Evolutionary conservation across 2,888 invertebrate genomes (phyloP).

Genomic region (Ypsolopha scabrella): DNA sequence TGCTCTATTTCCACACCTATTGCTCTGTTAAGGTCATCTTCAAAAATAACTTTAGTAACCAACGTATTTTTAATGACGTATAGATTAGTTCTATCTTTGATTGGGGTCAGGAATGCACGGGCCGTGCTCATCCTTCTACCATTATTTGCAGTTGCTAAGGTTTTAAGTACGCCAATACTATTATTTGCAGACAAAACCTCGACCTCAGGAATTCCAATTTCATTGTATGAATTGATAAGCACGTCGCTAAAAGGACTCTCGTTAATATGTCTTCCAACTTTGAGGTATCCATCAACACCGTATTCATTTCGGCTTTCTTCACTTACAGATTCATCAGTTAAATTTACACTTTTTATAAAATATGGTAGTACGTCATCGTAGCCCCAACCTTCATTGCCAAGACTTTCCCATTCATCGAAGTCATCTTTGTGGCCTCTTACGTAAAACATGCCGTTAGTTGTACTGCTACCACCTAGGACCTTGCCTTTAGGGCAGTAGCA

Average conservation of each 20-base stretch:
- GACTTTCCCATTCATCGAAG: constrained; percentile 56
- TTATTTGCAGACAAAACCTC: constrained; percentile 34
- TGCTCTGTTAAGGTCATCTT: constrained; percentile 32
- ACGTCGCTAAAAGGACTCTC: constrained; percentile 11
- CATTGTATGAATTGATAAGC: constrained; percentile 27
- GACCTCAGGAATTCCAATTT: constrained; percentile 66
- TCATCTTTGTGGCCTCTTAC: constrained; percentile 69
- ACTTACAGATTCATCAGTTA: constrained; percentile 4
- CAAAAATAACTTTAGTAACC: constrained; percentile 47
- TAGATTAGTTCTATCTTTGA: constrained; percentile 21
- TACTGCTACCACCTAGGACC: constrained; percentile 70
- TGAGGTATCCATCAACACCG: constrained; percentile 35
- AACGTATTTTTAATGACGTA: constrained; percentile 39
- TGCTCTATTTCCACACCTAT: constrained; percentile 34
- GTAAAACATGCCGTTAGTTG: constrained; percentile 73
- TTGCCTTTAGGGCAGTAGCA: constrained; percentile 76
- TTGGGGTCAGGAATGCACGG: constrained; percentile 73
- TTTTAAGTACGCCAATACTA: constrained; percentile 82
- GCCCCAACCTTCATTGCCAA: constrained; percentile 71
- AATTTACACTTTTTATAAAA: constrained; percentile 30
- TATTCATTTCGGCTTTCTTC: constrained; percentile 13
- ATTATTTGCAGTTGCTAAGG: constrained; percentile 76
- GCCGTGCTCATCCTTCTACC: constrained; percentile 80
- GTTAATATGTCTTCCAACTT: constrained; percentile 28
- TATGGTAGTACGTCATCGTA: constrained; percentile 71